A percentile compares a stretch with the other conserved stretches of the same genome.
phyloP scores from a whole-genome alignment of 2,888 invertebrate species.

The Thereva unica region DNA sequence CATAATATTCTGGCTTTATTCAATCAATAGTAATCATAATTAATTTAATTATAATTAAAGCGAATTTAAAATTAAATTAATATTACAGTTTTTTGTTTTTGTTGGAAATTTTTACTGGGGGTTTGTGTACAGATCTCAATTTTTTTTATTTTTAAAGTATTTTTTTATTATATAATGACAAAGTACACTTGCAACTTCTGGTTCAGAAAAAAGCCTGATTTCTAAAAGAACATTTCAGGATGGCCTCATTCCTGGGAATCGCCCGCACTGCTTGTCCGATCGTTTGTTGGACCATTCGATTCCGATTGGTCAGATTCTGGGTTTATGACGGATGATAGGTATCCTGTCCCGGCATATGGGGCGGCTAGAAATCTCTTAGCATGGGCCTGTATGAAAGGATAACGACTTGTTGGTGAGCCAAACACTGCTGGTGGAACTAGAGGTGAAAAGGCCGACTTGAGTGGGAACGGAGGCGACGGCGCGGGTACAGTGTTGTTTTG shows the following conservation, averaged over 20 bases:
- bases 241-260: constrained; percentile 57
- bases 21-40: too few species aligned
- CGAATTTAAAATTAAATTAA: too few species aligned
- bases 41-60: too few species aligned
- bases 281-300: constrained; percentile 57
- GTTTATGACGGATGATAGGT: constrained; percentile 75
- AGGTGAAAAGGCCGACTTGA: constrained; percentile 77
- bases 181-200: too few species aligned
- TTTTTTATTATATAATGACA: too few species aligned
- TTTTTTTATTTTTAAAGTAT: too few species aligned
- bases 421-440: constrained; percentile 62
- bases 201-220: too few species aligned
- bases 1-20: too few species aligned
- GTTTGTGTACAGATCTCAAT: too few species aligned
- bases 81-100: too few species aligned
- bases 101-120: too few species aligned
- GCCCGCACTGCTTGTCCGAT: constrained; percentile 55
- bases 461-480: constrained; percentile 55
- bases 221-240: too few species aligned
- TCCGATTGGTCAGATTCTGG: constrained; percentile 57
- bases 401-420: constrained; percentile 56
- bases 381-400: constrained; percentile 63
- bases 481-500: constrained; percentile 46
- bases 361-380: constrained; percentile 80
- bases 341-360: constrained; percentile 82